Conservation (phyloP, 2,113 vertebrate genomes). For the Microcebus ravelobensis region DNA sequence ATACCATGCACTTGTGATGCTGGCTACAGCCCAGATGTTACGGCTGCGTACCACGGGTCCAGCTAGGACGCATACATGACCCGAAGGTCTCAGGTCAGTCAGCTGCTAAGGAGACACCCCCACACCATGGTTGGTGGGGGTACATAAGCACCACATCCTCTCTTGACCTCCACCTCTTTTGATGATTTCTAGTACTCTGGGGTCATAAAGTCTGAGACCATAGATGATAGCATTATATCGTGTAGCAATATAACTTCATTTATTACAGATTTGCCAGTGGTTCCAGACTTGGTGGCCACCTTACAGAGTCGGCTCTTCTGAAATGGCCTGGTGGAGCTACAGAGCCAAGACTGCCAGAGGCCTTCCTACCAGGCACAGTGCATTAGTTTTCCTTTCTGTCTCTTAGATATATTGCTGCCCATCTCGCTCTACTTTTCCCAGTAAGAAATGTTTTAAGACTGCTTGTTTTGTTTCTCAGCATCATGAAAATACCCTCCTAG, state of each 20-base stretch:
- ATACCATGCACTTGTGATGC: conserved; percentile 78
- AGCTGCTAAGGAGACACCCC: conserved; percentile 75
- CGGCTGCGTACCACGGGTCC: conserved; percentile 80
- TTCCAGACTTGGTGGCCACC: background rate
- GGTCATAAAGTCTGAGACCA: background rate
- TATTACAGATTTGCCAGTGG: background rate
- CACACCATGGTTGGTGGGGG: background rate
- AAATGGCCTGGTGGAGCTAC: background rate
- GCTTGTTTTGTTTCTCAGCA: background rate
- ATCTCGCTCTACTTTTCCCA: background rate
- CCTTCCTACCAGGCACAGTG: background rate
- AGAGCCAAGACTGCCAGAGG: background rate
- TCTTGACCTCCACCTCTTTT: conserved; percentile 21
- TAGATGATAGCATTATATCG: background rate
- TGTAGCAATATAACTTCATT: background rate
- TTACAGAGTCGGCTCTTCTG: background rate
- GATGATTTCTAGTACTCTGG: background rate
- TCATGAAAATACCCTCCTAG: conserved; percentile 48
- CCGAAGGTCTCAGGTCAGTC: conserved; percentile 82
- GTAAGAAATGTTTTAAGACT: conserved; percentile 23
- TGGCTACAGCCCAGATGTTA: conserved; percentile 82
- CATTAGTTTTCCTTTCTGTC: conserved; percentile 15
- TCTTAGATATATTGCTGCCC: background rate
- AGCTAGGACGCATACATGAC: conserved; percentile 75
- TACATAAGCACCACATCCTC: background rate